Evolutionary conservation across 2,113 vertebrate species (phyloP), one percentile per base, ranked within the genome.

Genomic region (Rhinolophus ferrumequinum): DNA sequence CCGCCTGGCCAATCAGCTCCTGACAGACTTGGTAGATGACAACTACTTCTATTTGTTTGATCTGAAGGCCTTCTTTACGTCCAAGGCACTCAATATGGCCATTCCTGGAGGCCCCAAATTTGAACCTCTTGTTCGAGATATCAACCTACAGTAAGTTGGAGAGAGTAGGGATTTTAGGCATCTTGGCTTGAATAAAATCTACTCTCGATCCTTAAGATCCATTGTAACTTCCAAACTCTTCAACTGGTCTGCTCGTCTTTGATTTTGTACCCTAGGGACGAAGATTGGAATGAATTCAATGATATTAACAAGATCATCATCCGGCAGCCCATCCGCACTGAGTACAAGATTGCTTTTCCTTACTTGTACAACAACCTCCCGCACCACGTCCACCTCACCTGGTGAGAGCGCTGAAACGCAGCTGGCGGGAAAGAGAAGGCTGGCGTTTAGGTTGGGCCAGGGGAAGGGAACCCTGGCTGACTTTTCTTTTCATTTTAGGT

Each of bases 291-390:
- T 54, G 99, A 99, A 96, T 99, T 99, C 97, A 99, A 99, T 19
- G 99, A 99, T 98, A 99, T 99, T 98, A 99, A 99, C 98, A 99
- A 99, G 96, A 99, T 99, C 96, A 99, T 99, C 98, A 99, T 99
- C 95, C 98, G 99, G 62, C 99, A 99, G 98, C 99, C 99, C 0
- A 99, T 99, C 97, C 99, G 99, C 96, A 99, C 99, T 0, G 99
- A 99, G 97, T 99, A 99, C 98, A 99, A 99, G 98, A 99, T 99
- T 0, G 99, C 99, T 47, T 99, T 99, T 88, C 99, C 99, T 0
- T 99, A 99, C 97, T 95, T 99, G 95, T 99, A 99, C 98, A 99
- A 99, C 98, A 99, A 99, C 97, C 98, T 99, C 73, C 99, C 99
- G 0, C 99, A 99, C 95, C 99, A 99, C 0, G 99, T 99, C n/a